A percentile compares a stretch with the other conserved stretches of the same genome.
These are phyloP conservation scores for Chrysolina haemoptera DNA, from an alignment of 2,888 invertebrate genomes.

Conservation along the genomic window DNA sequence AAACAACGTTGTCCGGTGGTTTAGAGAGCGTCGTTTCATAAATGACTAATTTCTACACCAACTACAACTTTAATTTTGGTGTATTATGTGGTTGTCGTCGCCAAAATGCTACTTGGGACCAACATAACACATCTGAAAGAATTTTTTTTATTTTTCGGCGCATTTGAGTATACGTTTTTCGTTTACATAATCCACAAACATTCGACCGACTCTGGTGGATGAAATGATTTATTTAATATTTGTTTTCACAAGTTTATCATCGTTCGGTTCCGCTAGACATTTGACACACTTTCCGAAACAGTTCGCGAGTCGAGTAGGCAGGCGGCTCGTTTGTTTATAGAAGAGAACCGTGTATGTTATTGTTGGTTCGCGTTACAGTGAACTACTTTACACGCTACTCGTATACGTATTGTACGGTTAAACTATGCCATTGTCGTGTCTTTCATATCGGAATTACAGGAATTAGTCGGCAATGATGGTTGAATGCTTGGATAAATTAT, in stretches of 20 bases:
- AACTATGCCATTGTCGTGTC: conserved; percentile 18
- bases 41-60: too few species aligned
- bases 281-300: conserved; percentile 8
- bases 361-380: conserved; percentile 6
- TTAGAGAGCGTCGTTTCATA: too few species aligned
- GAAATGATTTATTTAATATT: neutral
- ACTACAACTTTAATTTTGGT: too few species aligned
- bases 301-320: conserved; percentile 8
- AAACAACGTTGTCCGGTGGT: too few species aligned
- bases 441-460: conserved; percentile 8
- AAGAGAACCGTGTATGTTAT: neutral
- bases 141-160: too few species aligned
- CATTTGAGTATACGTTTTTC: too few species aligned
- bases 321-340: conserved; percentile 9
- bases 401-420: conserved; percentile 7
- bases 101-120: too few species aligned
- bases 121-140: too few species aligned
- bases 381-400: conserved; percentile 16
- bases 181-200: too few species aligned
- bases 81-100: too few species aligned
- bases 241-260: neutral
- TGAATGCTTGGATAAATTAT: conserved; percentile 7
- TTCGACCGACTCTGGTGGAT: too few species aligned
- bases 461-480: conserved; percentile 7
- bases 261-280: neutral